These are phyloP conservation scores for Oryctolagus cuniculus DNA, from an alignment of 2,113 vertebrate species.

Conservation along the genomic window DNA sequence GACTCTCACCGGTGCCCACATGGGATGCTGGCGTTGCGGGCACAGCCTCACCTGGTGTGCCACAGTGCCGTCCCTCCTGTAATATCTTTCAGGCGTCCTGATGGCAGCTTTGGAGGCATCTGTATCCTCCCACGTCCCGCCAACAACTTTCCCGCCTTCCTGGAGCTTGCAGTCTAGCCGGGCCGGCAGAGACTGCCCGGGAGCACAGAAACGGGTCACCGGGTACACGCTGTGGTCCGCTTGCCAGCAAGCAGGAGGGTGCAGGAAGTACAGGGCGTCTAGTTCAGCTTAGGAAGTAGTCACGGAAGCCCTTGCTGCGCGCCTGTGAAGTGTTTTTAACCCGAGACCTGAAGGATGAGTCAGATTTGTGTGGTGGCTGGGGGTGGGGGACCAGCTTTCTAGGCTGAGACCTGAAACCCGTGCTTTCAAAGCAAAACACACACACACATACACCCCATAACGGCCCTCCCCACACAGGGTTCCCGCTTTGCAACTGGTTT, in stretches of 20 bases:
- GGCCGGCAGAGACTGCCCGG: not conserved
- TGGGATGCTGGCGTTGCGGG: no score
- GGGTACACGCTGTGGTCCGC: not conserved
- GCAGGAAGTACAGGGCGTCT: not conserved
- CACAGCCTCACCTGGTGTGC: no score
- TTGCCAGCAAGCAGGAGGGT: not conserved
- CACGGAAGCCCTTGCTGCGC: not conserved
- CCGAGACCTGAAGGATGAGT: slow-evolving; percentile 46
- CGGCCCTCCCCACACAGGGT: not conserved
- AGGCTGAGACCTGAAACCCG: slow-evolving; percentile 59
- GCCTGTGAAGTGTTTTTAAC: slow-evolving; percentile 62
- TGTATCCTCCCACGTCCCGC: not conserved
- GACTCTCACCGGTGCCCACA: no score
- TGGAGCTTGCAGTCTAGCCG: not conserved
- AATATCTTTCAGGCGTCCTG: no score
- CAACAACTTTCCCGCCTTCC: not conserved
- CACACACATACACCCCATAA: not conserved
- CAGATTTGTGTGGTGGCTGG: not conserved
- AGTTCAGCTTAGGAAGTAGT: slow-evolving; percentile 1
- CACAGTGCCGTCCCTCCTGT: no score
- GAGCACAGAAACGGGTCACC: not conserved
- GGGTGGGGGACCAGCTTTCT: slow-evolving; percentile 22
- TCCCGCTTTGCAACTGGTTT: slow-evolving; percentile 48
- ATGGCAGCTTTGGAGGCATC: not conserved
- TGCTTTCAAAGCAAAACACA: slow-evolving; percentile 48